Evolutionary conservation across 2,113 vertebrate genomes (phyloP), one percentile per base, ranked within the genome.

Genomic region (Callionymus lyra): DNA sequence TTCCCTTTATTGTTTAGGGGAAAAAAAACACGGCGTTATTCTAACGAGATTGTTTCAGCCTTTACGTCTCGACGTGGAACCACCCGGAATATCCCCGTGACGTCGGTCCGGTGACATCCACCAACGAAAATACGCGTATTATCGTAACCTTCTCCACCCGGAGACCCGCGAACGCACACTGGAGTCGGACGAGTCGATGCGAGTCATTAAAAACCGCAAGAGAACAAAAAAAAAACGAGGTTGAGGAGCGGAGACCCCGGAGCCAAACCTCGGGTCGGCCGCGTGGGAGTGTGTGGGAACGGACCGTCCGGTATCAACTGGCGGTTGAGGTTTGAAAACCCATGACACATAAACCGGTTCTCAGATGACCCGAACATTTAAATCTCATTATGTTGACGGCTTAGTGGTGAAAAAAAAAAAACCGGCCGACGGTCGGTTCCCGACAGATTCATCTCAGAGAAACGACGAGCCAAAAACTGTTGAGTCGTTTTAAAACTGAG

Each of bases 41-140:
- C 21, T 8, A 27, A 27, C 21, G 4, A 27, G 21, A 27, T n/a
- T n/a, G n/a, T n/a, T n/a, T n/a, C n/a, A 27, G 21, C 4, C 21
- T 27, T 8, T 4, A 27, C n/a, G 21, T 27, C 21, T 27, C 8
- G 21, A 27, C 21, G 21, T 27, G 21, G 21, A 27, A 27, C 21
- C 21, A 27, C 21, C 21, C 21, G 21, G 4, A 68, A 50, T 41
- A 51, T 34, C 34, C 41, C 9, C 41, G 70, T 78, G 82, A 83
- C 78, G 80, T 84, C 77, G 77, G 50, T 50, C 71, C 67, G 74
- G n/a, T n/a, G n/a, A n/a, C n/a, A n/a, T n/a, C n/a, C n/a, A 82
- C 75, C 79, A 77, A 82, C 65, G 62, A 70, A 84, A 84, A 82
- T 72, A 71, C 55, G 68, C 46, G 53, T 85, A 65, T 84, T 85